Evolutionary conservation across 2,113 vertebrate genomes (phyloP).

Genomic region (Tylochromis polylepis): DNA sequence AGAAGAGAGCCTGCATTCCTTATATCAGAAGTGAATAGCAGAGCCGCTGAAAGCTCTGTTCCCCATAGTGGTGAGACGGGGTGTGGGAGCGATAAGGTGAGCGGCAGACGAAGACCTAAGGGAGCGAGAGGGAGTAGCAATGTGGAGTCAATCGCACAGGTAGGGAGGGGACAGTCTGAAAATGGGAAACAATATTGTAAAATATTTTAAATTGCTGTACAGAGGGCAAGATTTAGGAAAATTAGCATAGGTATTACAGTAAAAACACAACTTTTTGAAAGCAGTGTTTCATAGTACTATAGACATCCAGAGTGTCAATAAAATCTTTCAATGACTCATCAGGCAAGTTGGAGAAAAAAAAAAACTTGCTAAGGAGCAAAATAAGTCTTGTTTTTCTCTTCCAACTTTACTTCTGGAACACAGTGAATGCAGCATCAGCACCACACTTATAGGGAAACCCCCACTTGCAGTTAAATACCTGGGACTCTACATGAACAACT

Average conservation of each 20-base stretch:
- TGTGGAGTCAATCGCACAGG: not conserved
- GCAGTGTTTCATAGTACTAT: not conserved
- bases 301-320: not conserved
- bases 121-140: not conserved
- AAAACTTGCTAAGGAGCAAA: not conserved
- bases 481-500: not conserved
- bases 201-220: not conserved
- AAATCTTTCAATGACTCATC: not conserved
- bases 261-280: not conserved
- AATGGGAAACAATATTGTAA: rapidly evolving
- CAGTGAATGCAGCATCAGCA: not conserved
- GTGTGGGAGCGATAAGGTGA: not conserved
- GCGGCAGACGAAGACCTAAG: not conserved
- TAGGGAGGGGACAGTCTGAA: not conserved
- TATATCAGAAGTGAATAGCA: not conserved
- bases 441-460: not conserved
- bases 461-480: rapidly evolving
- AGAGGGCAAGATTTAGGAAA: rapidly evolving
- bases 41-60: rapidly evolving
- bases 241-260: not conserved
- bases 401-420: not conserved
- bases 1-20: rapidly evolving
- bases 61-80: not conserved
- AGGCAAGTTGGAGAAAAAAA: not conserved
- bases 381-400: rapidly evolving